A percentile compares a stretch with the other conserved stretches of the same genome.
Conservation (phyloP, 2,797 vertebrate genomes). For the Acipenser oxyrinchus region DNA sequence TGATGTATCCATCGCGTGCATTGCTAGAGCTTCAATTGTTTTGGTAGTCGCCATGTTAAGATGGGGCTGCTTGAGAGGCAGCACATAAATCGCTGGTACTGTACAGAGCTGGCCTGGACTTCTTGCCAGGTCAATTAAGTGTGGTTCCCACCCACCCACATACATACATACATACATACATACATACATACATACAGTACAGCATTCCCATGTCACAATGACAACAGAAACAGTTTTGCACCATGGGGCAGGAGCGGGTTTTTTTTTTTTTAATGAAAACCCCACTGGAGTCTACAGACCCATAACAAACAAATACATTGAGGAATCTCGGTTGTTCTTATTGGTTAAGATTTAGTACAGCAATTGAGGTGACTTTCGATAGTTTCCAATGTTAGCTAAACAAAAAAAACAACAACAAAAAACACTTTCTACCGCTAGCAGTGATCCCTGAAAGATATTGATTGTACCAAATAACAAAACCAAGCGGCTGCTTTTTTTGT, state of each 20-base stretch:
- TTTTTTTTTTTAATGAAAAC: not conserved
- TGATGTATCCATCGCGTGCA: not conserved
- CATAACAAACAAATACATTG: not conserved
- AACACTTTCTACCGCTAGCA: too few relatives aligned
- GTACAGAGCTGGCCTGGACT: not conserved
- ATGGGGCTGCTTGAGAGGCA: slow-evolving; percentile 1
- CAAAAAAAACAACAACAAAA: too few relatives aligned
- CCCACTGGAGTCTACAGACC: not conserved
- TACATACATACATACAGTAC: not conserved
- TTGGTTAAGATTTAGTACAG: too few relatives aligned
- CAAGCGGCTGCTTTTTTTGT: too few relatives aligned
- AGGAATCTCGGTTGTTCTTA: too few relatives aligned
- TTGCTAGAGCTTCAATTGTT: not conserved
- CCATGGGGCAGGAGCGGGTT: not conserved
- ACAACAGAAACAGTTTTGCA: not conserved
- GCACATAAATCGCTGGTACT: slow-evolving; percentile 2
- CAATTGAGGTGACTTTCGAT: too few relatives aligned
- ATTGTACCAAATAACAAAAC: too few relatives aligned
- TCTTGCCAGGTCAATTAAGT: not conserved
- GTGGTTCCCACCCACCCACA: not conserved
- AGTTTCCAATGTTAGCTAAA: too few relatives aligned
- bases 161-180: not conserved
- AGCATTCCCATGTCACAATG: not conserved
- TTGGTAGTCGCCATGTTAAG: slow-evolving; percentile 13
- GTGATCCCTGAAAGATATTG: too few relatives aligned